Evolutionary conservation across 1,140 invertebrate genomes (phyloP).

Genomic region (Plodia interpunctella): DNA sequence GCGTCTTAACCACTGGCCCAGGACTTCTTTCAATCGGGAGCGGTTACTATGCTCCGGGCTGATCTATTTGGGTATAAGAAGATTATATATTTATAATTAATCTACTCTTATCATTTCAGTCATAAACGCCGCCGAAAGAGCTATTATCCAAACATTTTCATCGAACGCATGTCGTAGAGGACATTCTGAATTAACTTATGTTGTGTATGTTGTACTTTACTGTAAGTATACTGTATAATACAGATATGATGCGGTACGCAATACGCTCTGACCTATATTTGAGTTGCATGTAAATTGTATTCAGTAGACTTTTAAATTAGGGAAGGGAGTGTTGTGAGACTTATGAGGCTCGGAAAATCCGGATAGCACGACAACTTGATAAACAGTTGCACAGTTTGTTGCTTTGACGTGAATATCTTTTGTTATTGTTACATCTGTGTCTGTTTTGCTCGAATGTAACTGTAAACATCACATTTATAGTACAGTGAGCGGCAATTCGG

Average conservation of each 20-base stretch:
- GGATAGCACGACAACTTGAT: not conserved
- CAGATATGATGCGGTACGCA: not conserved
- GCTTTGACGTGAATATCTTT: not conserved
- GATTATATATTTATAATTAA: no score
- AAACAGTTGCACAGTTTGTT: not conserved
- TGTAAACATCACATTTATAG: not conserved
- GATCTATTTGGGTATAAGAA: no score
- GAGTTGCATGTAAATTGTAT: constrained; percentile 1
- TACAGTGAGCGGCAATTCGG: no score
- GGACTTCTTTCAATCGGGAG: no score
- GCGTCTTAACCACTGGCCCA: no score
- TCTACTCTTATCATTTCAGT: no score
- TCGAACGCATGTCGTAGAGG: not conserved
- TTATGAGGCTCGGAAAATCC: not conserved
- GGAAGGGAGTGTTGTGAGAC: not conserved
- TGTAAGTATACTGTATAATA: not conserved
- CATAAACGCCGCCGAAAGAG: no score
- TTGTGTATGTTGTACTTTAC: not conserved
- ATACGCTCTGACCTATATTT: constrained; percentile 3
- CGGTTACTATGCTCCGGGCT: no score
- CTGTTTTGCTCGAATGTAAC: not conserved
- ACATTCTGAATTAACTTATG: not conserved
- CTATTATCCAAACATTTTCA: no score
- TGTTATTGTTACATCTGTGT: not conserved
- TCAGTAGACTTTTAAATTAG: constrained; percentile 4